Evolutionary conservation across 1,140 invertebrate genomes (phyloP), one percentile per base, ranked within the genome.

Genomic region (Phthorimaea operculella): DNA sequence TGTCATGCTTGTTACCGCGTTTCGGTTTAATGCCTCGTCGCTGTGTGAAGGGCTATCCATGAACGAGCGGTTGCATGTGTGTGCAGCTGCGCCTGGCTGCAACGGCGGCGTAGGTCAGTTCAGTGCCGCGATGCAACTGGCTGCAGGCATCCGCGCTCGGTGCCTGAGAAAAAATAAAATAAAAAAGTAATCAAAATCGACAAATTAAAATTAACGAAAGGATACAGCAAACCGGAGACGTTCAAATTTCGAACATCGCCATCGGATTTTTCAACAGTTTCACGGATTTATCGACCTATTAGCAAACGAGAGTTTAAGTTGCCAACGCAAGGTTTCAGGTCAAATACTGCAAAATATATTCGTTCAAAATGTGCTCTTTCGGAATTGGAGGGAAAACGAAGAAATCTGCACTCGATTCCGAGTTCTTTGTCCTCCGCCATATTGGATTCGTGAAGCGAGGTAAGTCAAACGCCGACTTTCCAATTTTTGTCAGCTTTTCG

Each of bases 361-460:
- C 21, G 21, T 28, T 28, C 21, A 28, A 28, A n/a, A 28, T 28
- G 21, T 28, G 21, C 21, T 28, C 21, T 28, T 28, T 28, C 21
- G 21, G 21, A 28, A 14, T 47, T 47, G n/a, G 44, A 47, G 36
- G 36, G 36, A 39, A 39, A 28, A 39, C n/a, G 36, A 39, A 39
- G 36, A n/a, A 47, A 16, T 15, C 8, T 47, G 44, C 8, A 47
- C 15, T 47, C 15, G 11, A 47, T 9, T 11, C 11, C 15, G 12
- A 17, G 15, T 47, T 16, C 44, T 47, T 47, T 47, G 44, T 47
- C 15, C 44, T 11, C 44, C 44, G 44, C 44, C 44, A 47, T 47
- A 9, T 47, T 47, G 44, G 44, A 47, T 47, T 42, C 11, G 39
- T 42, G 14, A 42, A 12, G 10, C 36, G 36, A 39, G 36, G 36